Base-by-base conservation (phyloP, 2,888 invertebrate genomes). In the Drosophila atroscutellata region DNA sequence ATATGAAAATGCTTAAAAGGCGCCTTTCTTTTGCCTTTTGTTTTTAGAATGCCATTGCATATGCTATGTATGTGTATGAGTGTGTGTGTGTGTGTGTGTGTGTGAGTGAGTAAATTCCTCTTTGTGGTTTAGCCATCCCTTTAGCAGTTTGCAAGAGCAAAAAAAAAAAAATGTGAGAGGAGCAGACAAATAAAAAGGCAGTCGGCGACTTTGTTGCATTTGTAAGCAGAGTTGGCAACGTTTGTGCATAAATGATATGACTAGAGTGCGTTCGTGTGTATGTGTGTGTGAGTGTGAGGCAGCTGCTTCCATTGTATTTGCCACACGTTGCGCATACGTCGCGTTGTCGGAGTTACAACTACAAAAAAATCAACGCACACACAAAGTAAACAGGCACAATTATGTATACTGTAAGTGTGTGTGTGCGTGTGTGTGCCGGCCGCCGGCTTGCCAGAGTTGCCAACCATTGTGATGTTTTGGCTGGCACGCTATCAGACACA, bases 161-260 rank as follows among this genome's bases (percentile, higher is more conserved):
- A 39, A 50, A 55, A 24, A 55, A n/a, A 59, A 64, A 71, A 67
- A 63, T 50, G 51, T 55, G 62, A 59, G 52, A 59, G 32, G 50
- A 52, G 67, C 69, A 62, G 76, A 75, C 79, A 75, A 71, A 71
- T 72, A 81, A 80, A 86, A 81, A 75, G 84, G 70, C 84, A 79
- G 67, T 66, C 60, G 66, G 58, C 80, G 80, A 81, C 80, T 82
- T 80, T 77, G 80, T 65, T 76, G 77, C 74, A 81, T 72, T 81
- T 77, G 85, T 69, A 57, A 80, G 85, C 74, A 72, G 71, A 83
- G 77, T 86, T 86, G 89, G 83, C 89, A 86, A 76, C 86, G 85
- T 86, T 86, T 86, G 87, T 85, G 87, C 87, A 81, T 89, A 86
- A 86, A 86, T 86, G 86, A 85, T 84, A 80, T 77, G 73, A 73